phyloP scores from a whole-genome alignment of 2,888 invertebrate genomes.

The Pyrrhia umbra region DNA sequence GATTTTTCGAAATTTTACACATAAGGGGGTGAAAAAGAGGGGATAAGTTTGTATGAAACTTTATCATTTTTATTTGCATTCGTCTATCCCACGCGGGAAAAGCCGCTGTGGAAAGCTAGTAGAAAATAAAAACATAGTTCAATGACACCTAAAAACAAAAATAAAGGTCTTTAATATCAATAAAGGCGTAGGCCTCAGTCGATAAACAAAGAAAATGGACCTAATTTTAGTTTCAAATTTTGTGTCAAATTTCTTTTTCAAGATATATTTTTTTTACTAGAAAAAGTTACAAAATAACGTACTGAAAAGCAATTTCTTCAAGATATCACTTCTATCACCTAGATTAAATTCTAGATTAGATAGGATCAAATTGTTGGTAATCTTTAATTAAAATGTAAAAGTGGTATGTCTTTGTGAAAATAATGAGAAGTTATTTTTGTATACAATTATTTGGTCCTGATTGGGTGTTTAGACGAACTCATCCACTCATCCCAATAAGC shows the following conservation, averaged over 20 bases:
- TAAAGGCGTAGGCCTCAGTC: not conserved
- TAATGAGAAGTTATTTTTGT: too few relatives aligned
- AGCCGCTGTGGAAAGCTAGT: too few relatives aligned
- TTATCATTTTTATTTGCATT: too few relatives aligned
- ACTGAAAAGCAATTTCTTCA: not conserved
- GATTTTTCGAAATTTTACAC: too few relatives aligned
- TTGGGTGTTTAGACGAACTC: too few relatives aligned
- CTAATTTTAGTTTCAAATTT: not conserved
- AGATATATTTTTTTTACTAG: not conserved
- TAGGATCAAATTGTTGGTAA: not conserved
- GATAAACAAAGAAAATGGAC: not conserved
- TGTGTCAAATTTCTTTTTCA: not conserved
- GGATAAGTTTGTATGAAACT: too few relatives aligned
- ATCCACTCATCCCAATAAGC: too few relatives aligned
- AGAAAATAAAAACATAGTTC: too few relatives aligned
- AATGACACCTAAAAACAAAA: not conserved
- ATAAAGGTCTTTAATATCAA: not conserved
- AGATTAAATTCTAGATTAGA: not conserved
- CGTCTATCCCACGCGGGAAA: too few relatives aligned
- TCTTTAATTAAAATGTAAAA: not conserved
- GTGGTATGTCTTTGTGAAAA: not conserved
- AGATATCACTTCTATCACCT: not conserved
- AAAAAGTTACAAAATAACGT: not conserved
- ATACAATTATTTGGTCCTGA: too few relatives aligned
- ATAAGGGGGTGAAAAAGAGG: too few relatives aligned